Evolutionary conservation across 2,113 vertebrate genomes (phyloP).

Genomic region (Peromyscus polionotus): DNA sequence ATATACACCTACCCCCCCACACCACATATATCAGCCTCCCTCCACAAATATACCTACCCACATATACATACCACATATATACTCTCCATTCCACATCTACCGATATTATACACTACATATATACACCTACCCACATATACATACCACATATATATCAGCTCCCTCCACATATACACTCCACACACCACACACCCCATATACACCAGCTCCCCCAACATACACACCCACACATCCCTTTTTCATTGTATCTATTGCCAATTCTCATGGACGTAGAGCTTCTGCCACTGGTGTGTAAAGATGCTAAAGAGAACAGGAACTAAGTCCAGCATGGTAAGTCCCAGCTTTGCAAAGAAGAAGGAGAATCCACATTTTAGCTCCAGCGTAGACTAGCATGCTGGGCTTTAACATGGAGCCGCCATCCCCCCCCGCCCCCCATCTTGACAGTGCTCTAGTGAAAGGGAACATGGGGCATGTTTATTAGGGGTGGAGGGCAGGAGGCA

Average conservation of each 20-base stretch:
- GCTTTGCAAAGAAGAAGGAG: background rate
- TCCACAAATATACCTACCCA: background rate
- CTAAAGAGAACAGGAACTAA: background rate
- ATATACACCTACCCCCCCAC: too few relatives aligned
- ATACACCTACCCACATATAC: background rate
- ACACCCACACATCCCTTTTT: background rate
- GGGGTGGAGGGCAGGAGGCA: background rate
- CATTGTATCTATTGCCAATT: background rate
- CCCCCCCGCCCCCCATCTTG: too few relatives aligned
- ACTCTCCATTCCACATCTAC: background rate
- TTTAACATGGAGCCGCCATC: background rate
- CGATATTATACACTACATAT: background rate
- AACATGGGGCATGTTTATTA: background rate
- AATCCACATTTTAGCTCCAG: background rate
- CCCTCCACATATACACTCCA: background rate
- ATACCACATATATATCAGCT: background rate
- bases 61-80: background rate
- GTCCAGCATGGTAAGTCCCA: background rate
- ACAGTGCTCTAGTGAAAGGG: background rate
- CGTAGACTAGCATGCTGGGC: background rate
- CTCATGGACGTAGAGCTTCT: background rate
- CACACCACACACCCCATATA: background rate
- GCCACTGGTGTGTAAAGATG: background rate
- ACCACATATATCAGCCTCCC: background rate
- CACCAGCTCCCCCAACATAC: background rate